Percentiles rank a stretch among this genome's conserved stretches.
phyloP scores from a whole-genome alignment of 2,888 invertebrate genomes.

The Alviniconcha strummeri region DNA sequence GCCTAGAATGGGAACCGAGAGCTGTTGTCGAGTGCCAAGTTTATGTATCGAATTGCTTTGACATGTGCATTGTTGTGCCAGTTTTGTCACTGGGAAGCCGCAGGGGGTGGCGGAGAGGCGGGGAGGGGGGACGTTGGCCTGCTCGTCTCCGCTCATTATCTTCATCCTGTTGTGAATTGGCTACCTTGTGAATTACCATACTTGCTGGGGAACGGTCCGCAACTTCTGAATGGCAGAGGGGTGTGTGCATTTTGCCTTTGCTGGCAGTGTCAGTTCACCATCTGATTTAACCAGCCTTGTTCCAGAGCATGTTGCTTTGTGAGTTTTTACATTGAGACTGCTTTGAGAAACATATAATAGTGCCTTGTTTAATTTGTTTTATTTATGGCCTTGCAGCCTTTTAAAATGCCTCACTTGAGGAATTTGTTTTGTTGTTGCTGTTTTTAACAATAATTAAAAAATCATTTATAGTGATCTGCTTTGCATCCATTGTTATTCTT shows the following conservation, averaged over 20 bases:
- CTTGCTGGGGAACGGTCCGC: not conserved
- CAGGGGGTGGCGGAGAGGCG: not conserved
- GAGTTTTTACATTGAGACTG: not conserved
- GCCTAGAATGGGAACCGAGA: too few species aligned
- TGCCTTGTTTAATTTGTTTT: too few species aligned
- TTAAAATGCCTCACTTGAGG: too few species aligned
- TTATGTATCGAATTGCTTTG: not conserved
- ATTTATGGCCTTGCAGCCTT: too few species aligned
- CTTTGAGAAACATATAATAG: too few species aligned
- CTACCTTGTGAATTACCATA: constrained; percentile 3
- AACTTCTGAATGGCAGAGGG: not conserved
- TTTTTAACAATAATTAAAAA: too few species aligned
- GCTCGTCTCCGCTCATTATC: constrained; percentile 8
- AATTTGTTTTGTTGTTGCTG: too few species aligned
- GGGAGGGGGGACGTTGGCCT: constrained; percentile 7
- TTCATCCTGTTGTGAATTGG: constrained; percentile 27
- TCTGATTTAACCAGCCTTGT: too few species aligned
- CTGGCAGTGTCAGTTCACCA: too few species aligned
- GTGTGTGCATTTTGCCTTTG: not conserved
- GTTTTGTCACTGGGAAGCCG: not conserved
- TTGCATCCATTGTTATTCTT: too few species aligned
- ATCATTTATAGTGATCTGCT: too few species aligned
- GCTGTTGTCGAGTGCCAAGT: not conserved
- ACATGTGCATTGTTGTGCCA: constrained; percentile 9
- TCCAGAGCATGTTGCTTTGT: not conserved